phyloP scores from a whole-genome alignment of 2,797 vertebrate genomes.

The Eurystomus glaucurus region DNA sequence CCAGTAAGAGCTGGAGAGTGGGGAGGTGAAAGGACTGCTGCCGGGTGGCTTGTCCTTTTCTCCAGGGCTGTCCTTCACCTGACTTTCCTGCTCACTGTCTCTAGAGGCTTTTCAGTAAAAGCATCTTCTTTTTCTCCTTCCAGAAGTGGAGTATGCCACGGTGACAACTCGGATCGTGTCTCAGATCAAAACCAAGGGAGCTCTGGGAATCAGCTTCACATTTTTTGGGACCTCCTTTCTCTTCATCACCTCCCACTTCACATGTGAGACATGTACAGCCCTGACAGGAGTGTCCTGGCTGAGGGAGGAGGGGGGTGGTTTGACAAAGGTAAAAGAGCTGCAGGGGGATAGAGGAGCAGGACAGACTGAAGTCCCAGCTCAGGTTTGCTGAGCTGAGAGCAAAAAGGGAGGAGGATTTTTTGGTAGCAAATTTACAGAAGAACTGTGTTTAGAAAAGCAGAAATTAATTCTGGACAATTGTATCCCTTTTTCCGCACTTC shows the following conservation, averaged over 20 bases:
- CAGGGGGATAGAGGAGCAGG: not conserved
- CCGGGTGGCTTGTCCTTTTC: not conserved
- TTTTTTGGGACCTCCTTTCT: constrained; percentile 99
- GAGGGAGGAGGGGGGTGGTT: not conserved
- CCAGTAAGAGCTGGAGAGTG: not conserved
- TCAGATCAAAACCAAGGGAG: constrained; percentile 98
- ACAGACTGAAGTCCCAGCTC: not conserved
- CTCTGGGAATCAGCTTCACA: constrained; percentile 92
- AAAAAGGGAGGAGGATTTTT: not conserved
- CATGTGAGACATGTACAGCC: constrained; percentile 87
- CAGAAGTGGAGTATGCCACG: constrained; percentile 94
- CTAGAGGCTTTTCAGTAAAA: not conserved
- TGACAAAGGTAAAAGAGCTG: not conserved
- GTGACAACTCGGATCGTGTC: constrained; percentile 98
- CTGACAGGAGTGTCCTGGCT: not conserved
- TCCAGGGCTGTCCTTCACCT: not conserved
- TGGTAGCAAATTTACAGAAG: not conserved
- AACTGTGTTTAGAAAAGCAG: not conserved
- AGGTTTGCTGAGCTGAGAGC: not conserved
- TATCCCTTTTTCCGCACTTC: not conserved
- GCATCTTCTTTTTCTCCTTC: not conserved
- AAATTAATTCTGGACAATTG: not conserved
- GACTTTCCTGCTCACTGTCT: not conserved
- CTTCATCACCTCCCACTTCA: constrained; percentile 98
- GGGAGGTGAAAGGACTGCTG: not conserved